Percentiles rank a stretch among this genome's conserved stretches.
phyloP scores from a whole-genome alignment of 2,888 invertebrate species.

The Caenorhabditis sp. region DNA sequence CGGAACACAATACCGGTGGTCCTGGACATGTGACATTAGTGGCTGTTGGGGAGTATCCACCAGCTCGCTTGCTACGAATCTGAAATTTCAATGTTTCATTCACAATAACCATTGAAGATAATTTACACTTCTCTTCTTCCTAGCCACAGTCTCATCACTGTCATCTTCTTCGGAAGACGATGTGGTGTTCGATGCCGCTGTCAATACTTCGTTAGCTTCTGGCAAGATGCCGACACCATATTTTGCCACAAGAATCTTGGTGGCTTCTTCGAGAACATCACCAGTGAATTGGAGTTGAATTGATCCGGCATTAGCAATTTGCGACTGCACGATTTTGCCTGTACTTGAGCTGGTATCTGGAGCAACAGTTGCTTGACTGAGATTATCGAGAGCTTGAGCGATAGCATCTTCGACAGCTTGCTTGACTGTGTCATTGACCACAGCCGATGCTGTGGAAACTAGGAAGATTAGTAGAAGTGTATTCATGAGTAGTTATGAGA shows the following conservation, averaged over 20 bases:
- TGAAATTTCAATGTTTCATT: not conserved
- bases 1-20: conserved; percentile 25
- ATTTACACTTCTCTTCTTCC: not conserved
- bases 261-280: conserved; percentile 32
- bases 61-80: not conserved
- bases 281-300: conserved; percentile 31
- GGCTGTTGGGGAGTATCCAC: not conserved
- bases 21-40: conserved; percentile 14
- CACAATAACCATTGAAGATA: not conserved
- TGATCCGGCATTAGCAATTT: conserved; percentile 29
- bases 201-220: conserved; percentile 29
- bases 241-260: conserved; percentile 24
- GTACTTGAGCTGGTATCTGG: not conserved
- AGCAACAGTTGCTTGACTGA: not conserved
- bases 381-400: not conserved
- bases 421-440: not conserved
- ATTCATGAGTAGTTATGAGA: not conserved
- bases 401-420: not conserved
- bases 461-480: not conserved
- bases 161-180: not conserved
- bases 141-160: not conserved
- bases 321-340: conserved; percentile 21
- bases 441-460: not conserved
- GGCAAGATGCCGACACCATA: conserved; percentile 26
- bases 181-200: not conserved